phyloP scores from a whole-genome alignment of 2,113 vertebrate genomes.

The Sigmodon hispidus region DNA sequence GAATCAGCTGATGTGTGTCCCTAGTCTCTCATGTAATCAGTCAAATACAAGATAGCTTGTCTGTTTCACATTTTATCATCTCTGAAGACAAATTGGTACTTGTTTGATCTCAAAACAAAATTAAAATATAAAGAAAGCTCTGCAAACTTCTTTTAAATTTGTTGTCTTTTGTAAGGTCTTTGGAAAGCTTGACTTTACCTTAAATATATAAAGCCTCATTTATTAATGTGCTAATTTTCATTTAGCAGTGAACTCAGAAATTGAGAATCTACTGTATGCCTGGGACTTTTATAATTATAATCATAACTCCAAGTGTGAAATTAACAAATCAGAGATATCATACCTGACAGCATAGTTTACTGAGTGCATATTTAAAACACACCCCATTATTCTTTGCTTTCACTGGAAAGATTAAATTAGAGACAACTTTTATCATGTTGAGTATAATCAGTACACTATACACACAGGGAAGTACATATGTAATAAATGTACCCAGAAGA shows the following conservation, averaged over 20 bases:
- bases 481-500: not conserved
- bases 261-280: not conserved
- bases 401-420: not conserved
- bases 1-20: not conserved
- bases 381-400: not conserved
- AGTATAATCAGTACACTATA: not conserved
- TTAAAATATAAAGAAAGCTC: not conserved
- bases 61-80: not conserved
- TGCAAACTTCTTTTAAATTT: not conserved
- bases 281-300: not conserved
- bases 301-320: not conserved
- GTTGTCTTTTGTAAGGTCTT: not conserved
- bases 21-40: not conserved
- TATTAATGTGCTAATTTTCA: not conserved
- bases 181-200: not conserved
- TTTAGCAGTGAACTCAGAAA: not conserved
- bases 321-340: not conserved
- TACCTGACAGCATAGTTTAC: not conserved
- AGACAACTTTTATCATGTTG: not conserved
- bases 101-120: conserved; percentile 41
- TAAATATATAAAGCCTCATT: conserved; percentile 20
- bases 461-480: not conserved
- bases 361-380: not conserved
- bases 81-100: not conserved
- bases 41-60: not conserved